These are phyloP conservation scores for Ditylenchus weischeri DNA, from an alignment of 2,888 invertebrate genomes.

Conservation along the genomic window DNA sequence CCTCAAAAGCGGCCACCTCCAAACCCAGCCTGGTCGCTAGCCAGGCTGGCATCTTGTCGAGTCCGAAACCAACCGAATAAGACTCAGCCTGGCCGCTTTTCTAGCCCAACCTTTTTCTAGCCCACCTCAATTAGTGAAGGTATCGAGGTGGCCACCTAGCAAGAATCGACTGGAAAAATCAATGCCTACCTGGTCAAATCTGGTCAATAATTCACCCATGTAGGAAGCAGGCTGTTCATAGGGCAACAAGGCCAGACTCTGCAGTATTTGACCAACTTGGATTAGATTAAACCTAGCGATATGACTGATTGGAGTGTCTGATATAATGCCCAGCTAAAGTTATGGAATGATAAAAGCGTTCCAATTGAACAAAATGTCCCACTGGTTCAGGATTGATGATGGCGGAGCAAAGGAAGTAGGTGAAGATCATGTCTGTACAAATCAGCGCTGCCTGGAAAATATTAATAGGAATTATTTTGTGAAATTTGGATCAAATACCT, in stretches of 20 bases:
- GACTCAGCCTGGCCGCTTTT: no score
- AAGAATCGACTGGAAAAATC: neutral
- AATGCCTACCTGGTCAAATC: conserved; percentile 19
- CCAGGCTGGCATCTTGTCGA: no score
- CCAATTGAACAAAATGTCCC: neutral
- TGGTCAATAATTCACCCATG: conserved; percentile 66
- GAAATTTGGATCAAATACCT: conserved; percentile 20
- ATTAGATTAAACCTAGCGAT: conserved; percentile 78
- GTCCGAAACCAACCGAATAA: no score
- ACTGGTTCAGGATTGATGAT: conserved; percentile 81
- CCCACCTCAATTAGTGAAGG: no score
- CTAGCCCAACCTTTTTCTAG: no score
- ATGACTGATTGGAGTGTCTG: conserved; percentile 79
- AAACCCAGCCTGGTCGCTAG: no score
- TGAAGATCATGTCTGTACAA: conserved; percentile 86
- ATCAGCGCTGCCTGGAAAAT: conserved; percentile 62
- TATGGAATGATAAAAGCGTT: neutral
- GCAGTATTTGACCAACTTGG: conserved; percentile 83
- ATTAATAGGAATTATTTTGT: neutral
- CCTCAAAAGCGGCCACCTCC: no score
- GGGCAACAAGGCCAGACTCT: conserved; percentile 80
- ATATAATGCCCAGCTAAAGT: conserved; percentile 73
- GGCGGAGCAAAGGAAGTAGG: conserved; percentile 89
- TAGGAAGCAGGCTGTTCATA: conserved; percentile 76
- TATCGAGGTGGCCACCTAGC: no score